These are phyloP conservation scores for Aphidius gifuensis DNA, from an alignment of 1,140 invertebrate genomes.

Conservation along the genomic window DNA sequence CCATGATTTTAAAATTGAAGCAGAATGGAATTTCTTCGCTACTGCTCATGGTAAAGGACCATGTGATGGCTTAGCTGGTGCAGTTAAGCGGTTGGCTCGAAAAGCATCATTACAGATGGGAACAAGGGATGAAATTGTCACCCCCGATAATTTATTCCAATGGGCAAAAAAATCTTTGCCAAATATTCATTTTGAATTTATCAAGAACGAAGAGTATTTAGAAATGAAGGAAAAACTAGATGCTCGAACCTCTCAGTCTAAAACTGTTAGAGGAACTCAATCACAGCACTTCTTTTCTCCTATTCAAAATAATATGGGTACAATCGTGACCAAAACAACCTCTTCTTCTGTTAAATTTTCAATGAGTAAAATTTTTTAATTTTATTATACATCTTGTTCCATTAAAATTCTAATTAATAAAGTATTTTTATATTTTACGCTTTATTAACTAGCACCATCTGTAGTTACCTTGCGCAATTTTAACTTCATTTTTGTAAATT, in stretches of 20 bases:
- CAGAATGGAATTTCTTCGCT: slow-evolving; percentile 36
- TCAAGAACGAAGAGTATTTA: slow-evolving; percentile 2
- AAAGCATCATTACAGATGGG: neutral
- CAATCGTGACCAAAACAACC: too few species aligned
- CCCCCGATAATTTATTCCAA: neutral
- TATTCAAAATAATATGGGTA: too few species aligned
- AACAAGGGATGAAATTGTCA: neutral
- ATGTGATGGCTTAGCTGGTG: slow-evolving; percentile 26
- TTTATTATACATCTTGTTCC: too few species aligned
- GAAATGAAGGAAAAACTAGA: neutral
- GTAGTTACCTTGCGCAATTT: too few species aligned
- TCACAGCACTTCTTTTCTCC: neutral
- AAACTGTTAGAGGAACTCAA: neutral
- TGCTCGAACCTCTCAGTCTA: neutral
- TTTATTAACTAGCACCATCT: too few species aligned
- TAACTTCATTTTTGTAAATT: too few species aligned
- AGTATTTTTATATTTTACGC: too few species aligned
- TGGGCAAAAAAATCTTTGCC: slow-evolving; percentile 1
- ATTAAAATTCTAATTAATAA: too few species aligned
- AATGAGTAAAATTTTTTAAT: too few species aligned
- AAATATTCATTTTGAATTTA: slow-evolving; percentile 1
- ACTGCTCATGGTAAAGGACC: slow-evolving; percentile 33
- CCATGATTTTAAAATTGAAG: slow-evolving; percentile 5
- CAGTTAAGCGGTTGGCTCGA: slow-evolving; percentile 28
- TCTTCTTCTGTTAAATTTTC: too few species aligned